phyloP scores from a whole-genome alignment of 2,888 invertebrate species.

The Heliconius cydno region DNA sequence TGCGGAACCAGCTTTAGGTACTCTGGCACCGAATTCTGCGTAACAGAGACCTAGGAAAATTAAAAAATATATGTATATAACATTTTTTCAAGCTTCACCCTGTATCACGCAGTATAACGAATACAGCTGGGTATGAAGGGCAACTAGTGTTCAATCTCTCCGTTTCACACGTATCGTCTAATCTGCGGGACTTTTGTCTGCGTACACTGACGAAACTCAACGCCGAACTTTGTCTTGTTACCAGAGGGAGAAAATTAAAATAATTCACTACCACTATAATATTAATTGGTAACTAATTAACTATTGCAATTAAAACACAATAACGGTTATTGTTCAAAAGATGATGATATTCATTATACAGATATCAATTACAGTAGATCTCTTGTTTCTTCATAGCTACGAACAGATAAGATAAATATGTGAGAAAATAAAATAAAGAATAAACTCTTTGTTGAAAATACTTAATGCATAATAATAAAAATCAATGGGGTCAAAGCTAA shows the following conservation, averaged over 20 bases:
- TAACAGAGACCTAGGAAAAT: conserved; percentile 88
- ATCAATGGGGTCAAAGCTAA: not conserved
- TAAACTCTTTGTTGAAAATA: not conserved
- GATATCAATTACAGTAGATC: not conserved
- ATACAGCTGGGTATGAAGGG: no score
- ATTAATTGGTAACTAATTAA: not conserved
- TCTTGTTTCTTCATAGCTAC: not conserved
- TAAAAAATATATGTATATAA: not conserved
- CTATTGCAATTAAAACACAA: not conserved
- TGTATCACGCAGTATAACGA: not conserved
- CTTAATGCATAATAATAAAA: not conserved
- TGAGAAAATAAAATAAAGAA: not conserved
- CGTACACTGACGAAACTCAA: no score
- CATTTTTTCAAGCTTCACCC: not conserved
- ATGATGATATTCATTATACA: not conserved
- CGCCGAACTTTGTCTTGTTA: no score
- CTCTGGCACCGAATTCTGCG: conserved; percentile 95
- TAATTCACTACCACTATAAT: not conserved
- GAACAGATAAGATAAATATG: not conserved
- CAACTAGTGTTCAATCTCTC: no score
- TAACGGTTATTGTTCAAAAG: not conserved
- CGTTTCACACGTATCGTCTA: no score
- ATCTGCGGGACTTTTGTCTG: no score
- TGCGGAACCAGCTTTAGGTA: conserved; percentile 95
- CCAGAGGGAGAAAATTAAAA: not conserved